Conservation (phyloP, 37 sponge, comb jelly and placozoan genomes). For the Tethya wilhelma region DNA sequence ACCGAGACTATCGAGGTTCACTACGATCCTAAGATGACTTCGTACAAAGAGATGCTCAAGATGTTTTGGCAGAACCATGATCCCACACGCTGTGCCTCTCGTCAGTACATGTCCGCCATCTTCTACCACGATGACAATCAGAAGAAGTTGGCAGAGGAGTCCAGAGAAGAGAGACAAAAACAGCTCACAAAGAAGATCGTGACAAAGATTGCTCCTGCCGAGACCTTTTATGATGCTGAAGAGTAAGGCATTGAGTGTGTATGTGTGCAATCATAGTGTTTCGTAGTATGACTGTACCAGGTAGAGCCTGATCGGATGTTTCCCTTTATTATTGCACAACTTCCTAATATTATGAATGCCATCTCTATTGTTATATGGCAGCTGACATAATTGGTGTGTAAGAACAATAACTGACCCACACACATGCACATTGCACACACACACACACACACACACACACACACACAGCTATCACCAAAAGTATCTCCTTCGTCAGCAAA, state of each 20-base stretch:
- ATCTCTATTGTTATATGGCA: too few species aligned
- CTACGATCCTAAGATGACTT: slow-evolving; percentile 73
- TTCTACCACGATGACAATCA: slow-evolving; percentile 91
- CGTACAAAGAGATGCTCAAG: slow-evolving; percentile 79
- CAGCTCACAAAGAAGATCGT: slow-evolving; percentile 58
- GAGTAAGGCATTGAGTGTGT: slow-evolving; percentile 78
- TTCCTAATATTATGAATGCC: too few species aligned
- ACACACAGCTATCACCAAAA: slow-evolving; percentile 93
- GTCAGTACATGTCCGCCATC: slow-evolving; percentile 99
- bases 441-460: too few species aligned
- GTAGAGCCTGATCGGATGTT: too few species aligned
- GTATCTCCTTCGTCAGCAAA: slow-evolving; percentile 86
- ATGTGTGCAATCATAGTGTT: too few species aligned
- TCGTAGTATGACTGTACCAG: too few species aligned
- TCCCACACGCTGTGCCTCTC: slow-evolving; percentile 80
- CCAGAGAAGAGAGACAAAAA: slow-evolving; percentile 83
- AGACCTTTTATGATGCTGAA: slow-evolving; percentile 92
- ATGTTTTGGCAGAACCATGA: slow-evolving; percentile 93
- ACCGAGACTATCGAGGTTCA: slow-evolving; percentile 92
- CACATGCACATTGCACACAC: not conserved
- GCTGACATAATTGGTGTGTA: not conserved
- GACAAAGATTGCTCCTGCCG: slow-evolving; percentile 74
- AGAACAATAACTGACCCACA: not conserved
- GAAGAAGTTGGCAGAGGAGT: slow-evolving; percentile 77
- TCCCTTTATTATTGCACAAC: too few species aligned